Percentiles rank a stretch among this genome's conserved stretches.
Evolutionary conservation across 2,113 vertebrate species (phyloP).

Genomic region (Chaetura pelagica): DNA sequence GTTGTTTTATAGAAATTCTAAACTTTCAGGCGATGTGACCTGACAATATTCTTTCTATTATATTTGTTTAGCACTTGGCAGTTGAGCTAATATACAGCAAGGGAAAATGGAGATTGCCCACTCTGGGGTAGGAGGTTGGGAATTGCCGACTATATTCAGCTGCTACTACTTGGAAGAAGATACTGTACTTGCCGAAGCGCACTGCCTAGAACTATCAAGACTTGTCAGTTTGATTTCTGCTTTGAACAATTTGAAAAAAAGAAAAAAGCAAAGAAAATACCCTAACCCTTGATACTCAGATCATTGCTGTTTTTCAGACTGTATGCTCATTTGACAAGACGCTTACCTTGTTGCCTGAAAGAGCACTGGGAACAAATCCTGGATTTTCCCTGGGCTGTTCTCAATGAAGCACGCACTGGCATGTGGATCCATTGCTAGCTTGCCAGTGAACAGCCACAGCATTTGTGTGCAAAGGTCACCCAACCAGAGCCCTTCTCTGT

Average conservation of each 20-base stretch:
- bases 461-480: background rate
- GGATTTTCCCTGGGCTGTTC: background rate
- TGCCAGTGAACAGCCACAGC: background rate
- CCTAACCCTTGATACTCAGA: background rate
- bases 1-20: background rate
- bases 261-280: background rate
- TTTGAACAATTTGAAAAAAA: background rate
- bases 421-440: background rate
- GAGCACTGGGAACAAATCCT: background rate
- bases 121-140: background rate
- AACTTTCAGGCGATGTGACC: background rate
- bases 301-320: background rate
- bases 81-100: background rate
- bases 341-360: background rate
- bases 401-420: accelerated
- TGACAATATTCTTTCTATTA: background rate
- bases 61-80: background rate
- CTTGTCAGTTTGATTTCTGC: slow-evolving; percentile 15
- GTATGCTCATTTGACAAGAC: background rate
- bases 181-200: background rate
- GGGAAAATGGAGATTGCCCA: background rate
- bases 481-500: background rate
- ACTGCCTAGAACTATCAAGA: background rate
- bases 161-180: background rate
- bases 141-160: slow-evolving; percentile 32